phyloP scores from a whole-genome alignment of 2,797 vertebrate species.

The Melanogrammus aeglefinus region DNA sequence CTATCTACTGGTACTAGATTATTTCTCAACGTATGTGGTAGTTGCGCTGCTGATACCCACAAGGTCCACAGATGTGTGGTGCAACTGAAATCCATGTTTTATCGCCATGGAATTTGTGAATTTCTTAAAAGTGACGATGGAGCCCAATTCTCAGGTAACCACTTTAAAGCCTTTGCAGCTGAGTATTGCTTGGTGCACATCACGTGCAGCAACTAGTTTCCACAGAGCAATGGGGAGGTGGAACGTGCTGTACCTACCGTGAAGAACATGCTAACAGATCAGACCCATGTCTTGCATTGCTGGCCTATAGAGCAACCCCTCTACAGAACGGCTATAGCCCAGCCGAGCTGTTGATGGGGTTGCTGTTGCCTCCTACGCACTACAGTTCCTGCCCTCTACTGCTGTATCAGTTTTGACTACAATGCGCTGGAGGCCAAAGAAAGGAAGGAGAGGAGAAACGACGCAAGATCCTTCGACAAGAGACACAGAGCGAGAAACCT shows the following conservation, averaged over 20 bases:
- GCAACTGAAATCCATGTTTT: conserved; percentile 1
- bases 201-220: neutral
- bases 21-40: neutral
- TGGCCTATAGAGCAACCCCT: neutral
- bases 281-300: neutral
- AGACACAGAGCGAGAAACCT: too few relatives aligned
- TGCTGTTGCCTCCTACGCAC: neutral
- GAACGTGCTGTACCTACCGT: neutral
- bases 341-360: neutral
- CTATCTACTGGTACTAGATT: neutral
- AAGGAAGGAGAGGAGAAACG: too few relatives aligned
- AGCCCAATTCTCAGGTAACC: neutral
- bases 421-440: neutral
- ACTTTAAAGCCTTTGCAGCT: neutral
- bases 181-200: neutral
- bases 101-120: neutral
- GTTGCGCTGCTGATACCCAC: neutral
- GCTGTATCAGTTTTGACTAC: neutral
- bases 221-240: neutral
- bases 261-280: neutral
- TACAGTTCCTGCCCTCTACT: neutral
- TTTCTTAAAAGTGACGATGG: neutral
- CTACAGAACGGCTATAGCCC: neutral
- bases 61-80: neutral
- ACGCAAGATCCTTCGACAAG: too few relatives aligned